Evolutionary conservation across 2,113 vertebrate species (phyloP), one percentile per base, ranked within the genome.

Genomic region (Ellobius talpinus): DNA sequence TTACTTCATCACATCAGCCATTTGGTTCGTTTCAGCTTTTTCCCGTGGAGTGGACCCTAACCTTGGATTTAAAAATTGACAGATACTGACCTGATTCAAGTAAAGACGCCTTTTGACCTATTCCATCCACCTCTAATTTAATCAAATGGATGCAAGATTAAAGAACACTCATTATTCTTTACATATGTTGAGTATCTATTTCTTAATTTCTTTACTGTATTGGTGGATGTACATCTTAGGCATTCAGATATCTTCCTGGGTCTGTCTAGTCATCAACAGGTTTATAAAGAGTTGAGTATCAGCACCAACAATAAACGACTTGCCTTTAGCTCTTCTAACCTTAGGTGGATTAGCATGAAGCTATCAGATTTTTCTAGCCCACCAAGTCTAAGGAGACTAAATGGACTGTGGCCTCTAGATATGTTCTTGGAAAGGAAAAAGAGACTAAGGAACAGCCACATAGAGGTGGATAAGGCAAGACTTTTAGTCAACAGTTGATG

Each of bases 41-140:
- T 96, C 96, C 97, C 96, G 76, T 87, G 91, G 96, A 50, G 97
- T 19, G 14, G 42, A 79, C 2, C 10, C 91, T 24, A 66, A 10
- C 68, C 98, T 98, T 98, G 97, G 98, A 98, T 98, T 93, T 84
- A 63, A 94, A 94, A 68, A 93, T 72, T 47, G 42, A 31, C 65
- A 77, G 2, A 17, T 87, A 76, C 45, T 90, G 91, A 96, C 61
- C 39, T 33, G 58, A 94, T 77, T 24, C 94, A 92, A 19, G 31
- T 66, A 82, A 89, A 96, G 63, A 55, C 6, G 1, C 19, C 0
- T 1, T 19, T 50, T 21, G 47, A 87, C n/a, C 45, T 55, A 55
- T 52, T 47, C 26, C 14, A 10, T 63, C 14, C 16, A 17, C 13
- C 36, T 77, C 31, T 73, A 8, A 72, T 93, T 91, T 95, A 3